Evolutionary conservation across 2,113 vertebrate species (phyloP).

Genomic region (Mirounga angustirostris): DNA sequence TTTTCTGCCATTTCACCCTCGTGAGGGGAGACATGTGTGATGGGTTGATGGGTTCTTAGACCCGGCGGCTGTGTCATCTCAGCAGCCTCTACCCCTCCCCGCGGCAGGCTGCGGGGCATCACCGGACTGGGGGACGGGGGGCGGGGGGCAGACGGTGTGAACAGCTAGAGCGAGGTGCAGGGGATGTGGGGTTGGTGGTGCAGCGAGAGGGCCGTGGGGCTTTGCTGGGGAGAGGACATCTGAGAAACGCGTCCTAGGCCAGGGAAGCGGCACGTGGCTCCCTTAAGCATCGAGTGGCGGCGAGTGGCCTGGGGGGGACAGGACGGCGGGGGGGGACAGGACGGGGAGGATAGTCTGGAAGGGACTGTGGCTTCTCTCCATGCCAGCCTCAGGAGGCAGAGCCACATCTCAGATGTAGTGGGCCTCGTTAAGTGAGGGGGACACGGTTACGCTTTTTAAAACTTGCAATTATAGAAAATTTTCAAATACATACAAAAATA

Average conservation of each 20-base stretch:
- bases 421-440: background rate
- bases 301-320: background rate
- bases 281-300: background rate
- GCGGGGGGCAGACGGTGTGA: too few species aligned
- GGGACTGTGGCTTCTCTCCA: background rate
- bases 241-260: background rate
- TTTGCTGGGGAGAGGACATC: too few species aligned
- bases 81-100: background rate
- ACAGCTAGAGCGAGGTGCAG: accelerated
- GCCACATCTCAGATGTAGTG: accelerated
- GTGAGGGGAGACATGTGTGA: accelerated
- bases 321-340: too few species aligned
- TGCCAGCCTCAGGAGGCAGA: background rate
- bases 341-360: background rate
- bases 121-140: background rate
- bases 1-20: background rate
- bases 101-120: accelerated
- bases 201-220: background rate
- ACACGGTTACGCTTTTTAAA: background rate
- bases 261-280: background rate
- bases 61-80: background rate
- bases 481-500: background rate
- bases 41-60: background rate
- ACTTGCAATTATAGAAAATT: background rate
- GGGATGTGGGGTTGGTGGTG: accelerated